Conservation (phyloP, 2,888 invertebrate genomes). For the Scaptomyza flava region DNA sequence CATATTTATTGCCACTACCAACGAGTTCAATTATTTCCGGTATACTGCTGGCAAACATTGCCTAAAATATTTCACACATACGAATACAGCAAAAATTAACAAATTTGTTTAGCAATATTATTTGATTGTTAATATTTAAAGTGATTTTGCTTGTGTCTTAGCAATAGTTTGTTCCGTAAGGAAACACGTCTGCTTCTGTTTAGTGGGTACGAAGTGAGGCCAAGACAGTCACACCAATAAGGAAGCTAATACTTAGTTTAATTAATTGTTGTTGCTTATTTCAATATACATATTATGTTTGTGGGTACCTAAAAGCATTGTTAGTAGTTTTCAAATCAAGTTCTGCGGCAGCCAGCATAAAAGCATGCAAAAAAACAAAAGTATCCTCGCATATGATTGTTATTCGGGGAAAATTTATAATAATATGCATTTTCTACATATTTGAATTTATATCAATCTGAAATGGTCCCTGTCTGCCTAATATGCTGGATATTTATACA, state of each 20-base stretch:
- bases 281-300: conserved; percentile 12
- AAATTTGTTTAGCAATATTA: conserved; percentile 38
- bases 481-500: conserved; percentile 4
- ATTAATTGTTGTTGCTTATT: conserved; percentile 18
- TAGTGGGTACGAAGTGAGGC: conserved; percentile 39
- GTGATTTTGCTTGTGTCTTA: conserved; percentile 40
- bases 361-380: conserved; percentile 78
- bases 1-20: conserved; percentile 99
- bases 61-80: conserved; percentile 88
- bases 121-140: conserved; percentile 39
- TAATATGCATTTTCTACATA: conserved; percentile 27
- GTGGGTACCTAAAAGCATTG: conserved; percentile 55
- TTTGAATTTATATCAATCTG: neutral
- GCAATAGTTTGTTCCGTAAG: conserved; percentile 19
- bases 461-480: conserved; percentile 19
- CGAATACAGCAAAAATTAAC: conserved; percentile 58
- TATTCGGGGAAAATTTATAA: conserved; percentile 9
- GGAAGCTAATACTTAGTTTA: conserved; percentile 25
- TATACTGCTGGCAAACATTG: conserved; percentile 99
- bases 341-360: conserved; percentile 83
- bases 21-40: conserved; percentile 99
- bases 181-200: conserved; percentile 19
- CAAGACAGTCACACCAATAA: conserved; percentile 60
- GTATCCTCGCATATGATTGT: conserved; percentile 16
- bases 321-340: conserved; percentile 51